Evolutionary conservation across 2,113 vertebrate genomes (phyloP), one percentile per base, ranked within the genome.

Genomic region (Tragelaphus strepsiceros): DNA sequence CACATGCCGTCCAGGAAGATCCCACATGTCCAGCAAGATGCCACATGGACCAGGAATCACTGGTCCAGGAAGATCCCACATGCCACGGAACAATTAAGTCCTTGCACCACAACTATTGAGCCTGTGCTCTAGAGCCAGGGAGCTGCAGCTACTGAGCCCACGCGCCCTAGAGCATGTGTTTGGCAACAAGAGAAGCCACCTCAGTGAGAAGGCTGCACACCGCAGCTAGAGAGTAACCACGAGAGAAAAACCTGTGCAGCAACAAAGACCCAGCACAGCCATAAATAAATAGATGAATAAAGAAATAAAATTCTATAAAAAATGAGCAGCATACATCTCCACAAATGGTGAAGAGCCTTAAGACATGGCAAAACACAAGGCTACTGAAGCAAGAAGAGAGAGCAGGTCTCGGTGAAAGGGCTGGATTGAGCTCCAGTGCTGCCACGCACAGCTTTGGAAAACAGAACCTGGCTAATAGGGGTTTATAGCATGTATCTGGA

Each of bases 81-180:
- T 35, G 19, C 64, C 64, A 22, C 0, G 2, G 9, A 71, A 35
- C 64, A 35, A 5, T n/a, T 35, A 71, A 22, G 9, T 35, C 19
- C n/a, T 35, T 35, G 64, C 19, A 71, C 19, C 64, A 22, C 64
- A 11, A 35, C 67, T 39, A 3, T 6, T 12, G 10, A 39, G 67
- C n/a, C 19, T 12, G 2, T 39, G n/a, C 67, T 74, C 67, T 3
- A 71, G 67, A 74, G 67, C n/a, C n/a, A 22, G 10, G n/a, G 67
- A 74, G 35, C 35, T 39, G 67, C 67, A 74, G 24, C 71, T 15
- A 14, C 12, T 77, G 71, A 77, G 71, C 71, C 71, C 71, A 43
- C 0, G 21, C 0, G 0, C 39, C 71, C 71, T 77, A 26, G 22
- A 26, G 71, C 39, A 2, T 2, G 12, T 77, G 22, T 43, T 77